Conservation (phyloP, 2,797 vertebrate species). For the Esox lucius region DNA sequence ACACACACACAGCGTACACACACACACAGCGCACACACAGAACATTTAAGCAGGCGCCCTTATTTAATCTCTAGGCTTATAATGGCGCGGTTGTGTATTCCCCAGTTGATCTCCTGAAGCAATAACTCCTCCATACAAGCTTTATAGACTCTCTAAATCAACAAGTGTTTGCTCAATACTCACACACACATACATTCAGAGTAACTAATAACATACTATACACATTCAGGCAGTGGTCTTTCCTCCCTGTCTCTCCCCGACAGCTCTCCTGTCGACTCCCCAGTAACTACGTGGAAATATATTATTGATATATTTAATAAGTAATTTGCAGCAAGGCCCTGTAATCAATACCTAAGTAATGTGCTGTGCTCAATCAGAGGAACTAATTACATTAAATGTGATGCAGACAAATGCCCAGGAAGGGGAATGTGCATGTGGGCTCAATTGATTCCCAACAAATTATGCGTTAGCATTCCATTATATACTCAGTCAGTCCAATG, state of each 20-base stretch:
- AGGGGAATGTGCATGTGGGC: neutral
- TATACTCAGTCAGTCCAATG: constrained; percentile 18
- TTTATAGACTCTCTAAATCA: neutral
- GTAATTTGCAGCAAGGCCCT: constrained; percentile 29
- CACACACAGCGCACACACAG: neutral
- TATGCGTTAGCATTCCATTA: neutral
- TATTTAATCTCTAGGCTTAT: neutral
- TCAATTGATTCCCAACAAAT: neutral
- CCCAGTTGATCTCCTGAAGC: too few species aligned
- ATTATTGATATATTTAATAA: constrained; percentile 42
- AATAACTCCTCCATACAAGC: neutral
- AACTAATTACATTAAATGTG: constrained; percentile 4
- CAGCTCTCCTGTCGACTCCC: constrained; percentile 24
- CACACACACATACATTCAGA: neutral
- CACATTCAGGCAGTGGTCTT: constrained; percentile 10
- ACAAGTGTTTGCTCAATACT: neutral
- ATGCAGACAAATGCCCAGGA: too few species aligned
- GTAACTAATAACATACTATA: constrained; percentile 3
- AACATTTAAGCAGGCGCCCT: too few species aligned
- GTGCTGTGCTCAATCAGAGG: constrained; percentile 4
- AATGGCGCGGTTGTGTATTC: neutral
- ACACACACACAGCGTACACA: neutral
- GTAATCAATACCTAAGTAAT: constrained; percentile 37
- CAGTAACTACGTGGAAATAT: constrained; percentile 28
- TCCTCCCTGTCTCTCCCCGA: constrained; percentile 24